A percentile compares a stretch with the other conserved stretches of the same genome.
These are phyloP conservation scores for Sminthurinus aureus DNA, from an alignment of 2,888 invertebrate species.

Conservation along the genomic window DNA sequence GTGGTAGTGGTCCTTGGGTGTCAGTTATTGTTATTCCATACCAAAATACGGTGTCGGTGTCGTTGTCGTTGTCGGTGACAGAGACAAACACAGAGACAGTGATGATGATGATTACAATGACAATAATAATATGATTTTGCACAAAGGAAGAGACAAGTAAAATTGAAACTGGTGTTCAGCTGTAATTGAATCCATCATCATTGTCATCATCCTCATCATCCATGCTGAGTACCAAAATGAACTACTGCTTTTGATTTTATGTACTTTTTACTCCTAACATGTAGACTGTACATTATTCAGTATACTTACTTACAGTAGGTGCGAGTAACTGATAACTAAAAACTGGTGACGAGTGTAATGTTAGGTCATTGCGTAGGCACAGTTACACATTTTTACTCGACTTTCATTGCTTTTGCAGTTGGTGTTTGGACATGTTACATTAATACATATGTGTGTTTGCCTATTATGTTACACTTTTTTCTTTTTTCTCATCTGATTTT, in stretches of 20 bases:
- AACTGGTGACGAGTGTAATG: background rate
- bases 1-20: slow-evolving; percentile 34
- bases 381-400: slow-evolving; percentile 21
- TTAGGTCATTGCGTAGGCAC: slow-evolving; percentile 40
- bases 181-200: too few species aligned
- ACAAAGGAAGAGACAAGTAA: background rate
- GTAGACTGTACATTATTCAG: too few species aligned
- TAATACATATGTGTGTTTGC: background rate
- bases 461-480: background rate
- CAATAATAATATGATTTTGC: background rate
- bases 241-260: too few species aligned
- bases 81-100: too few species aligned
- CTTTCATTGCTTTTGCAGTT: background rate
- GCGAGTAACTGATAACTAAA: background rate
- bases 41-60: too few species aligned
- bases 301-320: background rate
- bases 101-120: too few species aligned
- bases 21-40: slow-evolving; percentile 25
- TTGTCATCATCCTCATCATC: too few species aligned
- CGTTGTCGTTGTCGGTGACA: too few species aligned
- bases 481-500: background rate
- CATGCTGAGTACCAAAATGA: too few species aligned
- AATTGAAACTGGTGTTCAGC: background rate
- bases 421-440: background rate
- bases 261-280: too few species aligned